phyloP scores from a whole-genome alignment of 2,888 invertebrate species.

The Lasiommata megera region DNA sequence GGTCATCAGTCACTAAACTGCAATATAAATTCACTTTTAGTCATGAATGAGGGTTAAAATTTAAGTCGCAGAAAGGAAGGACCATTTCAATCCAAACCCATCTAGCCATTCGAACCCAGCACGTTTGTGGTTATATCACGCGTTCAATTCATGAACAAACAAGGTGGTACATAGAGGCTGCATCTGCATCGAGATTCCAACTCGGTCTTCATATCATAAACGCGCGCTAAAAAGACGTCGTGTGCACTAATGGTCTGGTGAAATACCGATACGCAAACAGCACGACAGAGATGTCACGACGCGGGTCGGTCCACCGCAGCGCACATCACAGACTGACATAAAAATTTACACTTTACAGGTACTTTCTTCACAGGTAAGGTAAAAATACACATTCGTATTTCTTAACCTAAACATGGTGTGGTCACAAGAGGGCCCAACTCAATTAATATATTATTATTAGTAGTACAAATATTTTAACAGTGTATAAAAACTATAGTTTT shows the following conservation, averaged over 20 bases:
- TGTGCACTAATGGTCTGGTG: slow-evolving; percentile 48
- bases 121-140: too few relatives aligned
- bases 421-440: slow-evolving; percentile 76
- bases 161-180: too few relatives aligned
- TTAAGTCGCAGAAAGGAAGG: too few relatives aligned
- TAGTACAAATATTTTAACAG: slow-evolving; percentile 49
- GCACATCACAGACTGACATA: slow-evolving; percentile 63
- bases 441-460: slow-evolving; percentile 36
- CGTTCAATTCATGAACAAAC: too few relatives aligned
- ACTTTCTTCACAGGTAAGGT: slow-evolving; percentile 71
- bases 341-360: slow-evolving; percentile 80
- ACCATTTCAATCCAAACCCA: too few relatives aligned
- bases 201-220: background rate
- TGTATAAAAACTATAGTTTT: slow-evolving; percentile 62
- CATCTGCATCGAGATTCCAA: too few relatives aligned
- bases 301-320: slow-evolving; percentile 74
- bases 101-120: too few relatives aligned
- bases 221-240: background rate
- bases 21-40: too few relatives aligned
- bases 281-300: slow-evolving; percentile 52
- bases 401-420: slow-evolving; percentile 67
- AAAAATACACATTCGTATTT: slow-evolving; percentile 68
- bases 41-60: too few relatives aligned
- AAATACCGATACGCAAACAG: slow-evolving; percentile 69
- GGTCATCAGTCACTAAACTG: too few relatives aligned